Base-by-base conservation (phyloP, 2,888 invertebrate species). In the Ephialtes manifestator region DNA sequence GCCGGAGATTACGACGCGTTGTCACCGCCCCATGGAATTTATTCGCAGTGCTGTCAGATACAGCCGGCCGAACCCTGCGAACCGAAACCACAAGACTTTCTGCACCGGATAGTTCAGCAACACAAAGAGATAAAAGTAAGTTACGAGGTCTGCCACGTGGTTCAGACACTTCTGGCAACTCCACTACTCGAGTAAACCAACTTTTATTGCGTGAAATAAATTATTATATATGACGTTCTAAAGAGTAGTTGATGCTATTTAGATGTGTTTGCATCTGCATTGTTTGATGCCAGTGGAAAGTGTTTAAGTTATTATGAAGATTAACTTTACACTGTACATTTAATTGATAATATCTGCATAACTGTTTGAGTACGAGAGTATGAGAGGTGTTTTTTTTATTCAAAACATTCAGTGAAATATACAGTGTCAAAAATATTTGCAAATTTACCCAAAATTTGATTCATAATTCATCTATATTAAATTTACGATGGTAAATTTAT, bases 1-100 rank as follows among this genome's bases (percentile, higher is more conserved):
- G 95, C 95, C 11, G 97, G 97, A 7, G 96, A 97, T 93, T 96
- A 96, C 91, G 96, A 96, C 81, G 94, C 95, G 5, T 94, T 96
- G 63, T 94, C 95, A 77, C 96, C 96, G 1, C 96, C 96, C 0
- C 95, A 95, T 77, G 95, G 95, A 82, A 94, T 96, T 65, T 97
- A 96, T 92, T 95, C 95, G 43, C 96, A 96, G 90, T 96, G 96
- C 90, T 95, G 96, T 89, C 95, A 95, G 87, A 96, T 96, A 67
- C 95, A 95, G 68, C 95, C 96, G 2, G 80, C 89, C 53, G 95
- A 95, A 87, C 94, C 93, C 31, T 92, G 93, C 81, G 95, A 95
- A 3, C 95, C 95, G 67, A 96, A 96, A 89, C 96, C 96, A 2
- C 95, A 95, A 53, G 96, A 96, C 88, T 95, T 96, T 84, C 93